Base-by-base conservation (phyloP, 2,797 vertebrate genomes). In the Aselliscus stoliczkanus region DNA sequence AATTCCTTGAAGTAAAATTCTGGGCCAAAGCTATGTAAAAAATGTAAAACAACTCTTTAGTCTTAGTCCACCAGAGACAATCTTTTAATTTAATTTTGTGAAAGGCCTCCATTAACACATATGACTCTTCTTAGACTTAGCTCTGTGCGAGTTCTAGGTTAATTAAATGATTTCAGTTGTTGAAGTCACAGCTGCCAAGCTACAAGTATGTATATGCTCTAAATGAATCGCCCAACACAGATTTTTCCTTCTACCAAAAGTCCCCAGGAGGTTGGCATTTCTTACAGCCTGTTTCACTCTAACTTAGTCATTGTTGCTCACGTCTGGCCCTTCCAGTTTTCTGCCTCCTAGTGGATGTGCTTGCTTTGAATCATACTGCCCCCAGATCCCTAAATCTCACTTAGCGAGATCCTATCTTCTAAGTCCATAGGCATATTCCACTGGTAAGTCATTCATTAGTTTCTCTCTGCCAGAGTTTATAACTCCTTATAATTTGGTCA, bases 401-500 rank as follows among this genome's bases (percentile, higher is more conserved):
- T 60, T 37, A 29, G 31, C n/a, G 29, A 70, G 34, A 96, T 56
- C 44, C 84, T 85, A 37, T 65, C 88, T 81, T 82, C 50, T 64
- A 42, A 89, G 62, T 67, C 42, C 76, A 31, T 15, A 14, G 81
- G 29, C 34, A 56, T 93, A 88, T 88, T 84, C 77, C 67, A 69
- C 64, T 23, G 52, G 81, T 62, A 95, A 54, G 69, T 95, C 76
- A 77, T 73, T 89, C 72, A 65, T 94, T 70, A 11, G 42, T 76
- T 92, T 80, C 88, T 84, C 65, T 96, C 77, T 75, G 37, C 64
- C 31, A 21, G 47, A n/a, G 90, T 90, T 76, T 73, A 27, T 67
- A 91, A 93, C 88, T 88, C 73, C 47, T 96, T 86, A 42, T 87
- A 76, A 93, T 88, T 79, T 88, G 88, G 69, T 77, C 76, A 37